Conservation (phyloP, 2,113 vertebrate genomes). For the Aphyosemion australe region DNA sequence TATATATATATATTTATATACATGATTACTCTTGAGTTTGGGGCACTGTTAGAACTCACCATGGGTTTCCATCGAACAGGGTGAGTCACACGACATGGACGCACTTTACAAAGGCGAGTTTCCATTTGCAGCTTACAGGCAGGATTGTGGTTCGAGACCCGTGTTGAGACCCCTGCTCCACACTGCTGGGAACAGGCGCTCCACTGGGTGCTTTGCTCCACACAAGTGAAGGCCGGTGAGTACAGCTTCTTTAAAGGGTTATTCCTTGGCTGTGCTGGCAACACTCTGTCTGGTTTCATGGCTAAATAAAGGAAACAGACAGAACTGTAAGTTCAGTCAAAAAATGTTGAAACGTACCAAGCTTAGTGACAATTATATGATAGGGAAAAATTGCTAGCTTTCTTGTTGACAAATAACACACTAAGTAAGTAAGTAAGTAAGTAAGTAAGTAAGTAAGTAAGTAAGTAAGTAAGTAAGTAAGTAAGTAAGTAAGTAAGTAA, state of each 20-base stretch:
- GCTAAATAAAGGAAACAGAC: conserved; percentile 36
- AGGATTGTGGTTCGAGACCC: conserved; percentile 89
- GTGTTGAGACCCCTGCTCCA: conserved; percentile 85
- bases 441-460: no score
- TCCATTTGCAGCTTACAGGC: conserved; percentile 88
- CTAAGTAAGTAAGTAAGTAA: no score
- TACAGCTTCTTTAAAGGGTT: conserved; percentile 28
- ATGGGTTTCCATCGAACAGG: conserved; percentile 3
- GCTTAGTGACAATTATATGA: no score
- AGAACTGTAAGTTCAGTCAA: not conserved
- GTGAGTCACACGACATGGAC: conserved; percentile 76
- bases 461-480: no score
- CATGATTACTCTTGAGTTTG: no score
- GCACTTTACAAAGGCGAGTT: conserved; percentile 81
- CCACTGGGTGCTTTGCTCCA: conserved; percentile 86
- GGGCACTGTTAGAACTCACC: conserved; percentile 56
- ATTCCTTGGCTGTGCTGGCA: conserved; percentile 29
- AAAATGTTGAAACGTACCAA: not conserved
- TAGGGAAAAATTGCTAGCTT: no score
- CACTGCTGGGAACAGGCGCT: conserved; percentile 88
- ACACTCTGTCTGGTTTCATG: conserved; percentile 32
- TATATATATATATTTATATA: no score
- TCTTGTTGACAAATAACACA: no score
- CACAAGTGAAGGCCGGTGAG: conserved; percentile 67
- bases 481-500: no score